Evolutionary conservation across 2,113 vertebrate species (phyloP).

Genomic region (Callaeas wilsoni): DNA sequence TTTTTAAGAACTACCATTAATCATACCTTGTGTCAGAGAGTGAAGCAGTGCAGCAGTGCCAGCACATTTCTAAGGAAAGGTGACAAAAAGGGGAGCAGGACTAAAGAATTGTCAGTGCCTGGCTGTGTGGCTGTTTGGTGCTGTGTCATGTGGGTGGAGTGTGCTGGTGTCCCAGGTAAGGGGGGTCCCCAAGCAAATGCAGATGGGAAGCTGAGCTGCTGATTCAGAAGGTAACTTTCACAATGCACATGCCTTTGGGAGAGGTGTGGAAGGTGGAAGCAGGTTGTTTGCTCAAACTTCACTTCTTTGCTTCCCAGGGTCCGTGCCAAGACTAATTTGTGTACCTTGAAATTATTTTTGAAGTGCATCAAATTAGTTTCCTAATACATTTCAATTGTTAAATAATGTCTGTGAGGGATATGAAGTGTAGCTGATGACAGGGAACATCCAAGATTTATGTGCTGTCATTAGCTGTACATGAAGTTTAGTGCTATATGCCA

Average conservation of each 20-base stretch:
- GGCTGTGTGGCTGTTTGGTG: not conserved
- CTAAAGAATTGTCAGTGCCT: not conserved
- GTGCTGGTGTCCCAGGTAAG: not conserved
- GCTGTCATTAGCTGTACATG: not conserved
- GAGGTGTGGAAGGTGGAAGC: not conserved
- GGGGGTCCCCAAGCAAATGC: not conserved
- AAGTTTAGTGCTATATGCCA: not conserved
- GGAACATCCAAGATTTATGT: not conserved
- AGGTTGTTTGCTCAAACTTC: not conserved
- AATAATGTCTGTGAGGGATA: not conserved
- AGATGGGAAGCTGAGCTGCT: not conserved
- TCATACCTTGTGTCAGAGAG: not conserved
- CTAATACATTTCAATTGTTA: not conserved
- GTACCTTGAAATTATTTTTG: not conserved
- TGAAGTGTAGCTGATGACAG: not conserved
- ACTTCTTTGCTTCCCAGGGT: not conserved
- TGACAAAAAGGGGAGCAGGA: not conserved
- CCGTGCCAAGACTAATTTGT: not conserved
- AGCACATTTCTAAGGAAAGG: not conserved
- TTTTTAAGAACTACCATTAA: slow-evolving; percentile 42
- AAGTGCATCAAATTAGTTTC: not conserved
- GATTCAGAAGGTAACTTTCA: not conserved
- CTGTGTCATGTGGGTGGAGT: not conserved
- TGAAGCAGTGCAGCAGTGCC: not conserved
- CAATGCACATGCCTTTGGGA: not conserved